Evolutionary conservation across 2,797 vertebrate species (phyloP).

Genomic region (Lindbergichthys nudifrons): DNA sequence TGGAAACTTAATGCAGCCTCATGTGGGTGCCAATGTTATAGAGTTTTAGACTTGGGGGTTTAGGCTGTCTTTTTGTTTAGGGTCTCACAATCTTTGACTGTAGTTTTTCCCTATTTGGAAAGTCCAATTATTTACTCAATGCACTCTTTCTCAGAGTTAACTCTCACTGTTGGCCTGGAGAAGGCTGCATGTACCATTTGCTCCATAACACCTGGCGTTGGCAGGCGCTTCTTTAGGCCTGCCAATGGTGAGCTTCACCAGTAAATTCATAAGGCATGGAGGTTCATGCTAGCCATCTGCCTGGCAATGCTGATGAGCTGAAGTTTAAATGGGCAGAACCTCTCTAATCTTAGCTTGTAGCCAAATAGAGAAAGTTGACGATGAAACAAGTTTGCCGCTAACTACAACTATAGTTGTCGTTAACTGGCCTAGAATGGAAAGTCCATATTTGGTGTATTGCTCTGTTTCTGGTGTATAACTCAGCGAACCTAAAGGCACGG

Average conservation of each 20-base stretch:
- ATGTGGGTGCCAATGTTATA: background rate
- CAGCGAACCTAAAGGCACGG: background rate
- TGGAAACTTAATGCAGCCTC: constrained; percentile 8
- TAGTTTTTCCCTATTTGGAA: constrained; percentile 4
- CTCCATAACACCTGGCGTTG: background rate
- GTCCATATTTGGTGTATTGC: background rate
- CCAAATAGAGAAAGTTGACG: background rate
- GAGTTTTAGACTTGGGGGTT: background rate
- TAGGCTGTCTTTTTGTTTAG: background rate
- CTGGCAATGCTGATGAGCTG: background rate
- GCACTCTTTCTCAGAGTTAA: background rate
- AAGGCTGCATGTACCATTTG: constrained; percentile 1
- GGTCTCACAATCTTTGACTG: background rate
- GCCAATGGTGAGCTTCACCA: constrained; percentile 6
- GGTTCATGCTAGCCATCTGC: background rate
- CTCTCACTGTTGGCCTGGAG: background rate
- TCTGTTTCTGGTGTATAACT: background rate
- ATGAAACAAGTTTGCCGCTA: background rate
- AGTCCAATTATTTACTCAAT: background rate
- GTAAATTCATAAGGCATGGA: background rate
- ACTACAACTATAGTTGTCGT: background rate
- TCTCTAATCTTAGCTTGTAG: background rate
- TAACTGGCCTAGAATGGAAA: background rate
- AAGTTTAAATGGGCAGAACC: background rate
- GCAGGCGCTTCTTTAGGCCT: constrained; percentile 10